Evolutionary conservation across 2,113 vertebrate species (phyloP).

Genomic region (Lontra canadensis): DNA sequence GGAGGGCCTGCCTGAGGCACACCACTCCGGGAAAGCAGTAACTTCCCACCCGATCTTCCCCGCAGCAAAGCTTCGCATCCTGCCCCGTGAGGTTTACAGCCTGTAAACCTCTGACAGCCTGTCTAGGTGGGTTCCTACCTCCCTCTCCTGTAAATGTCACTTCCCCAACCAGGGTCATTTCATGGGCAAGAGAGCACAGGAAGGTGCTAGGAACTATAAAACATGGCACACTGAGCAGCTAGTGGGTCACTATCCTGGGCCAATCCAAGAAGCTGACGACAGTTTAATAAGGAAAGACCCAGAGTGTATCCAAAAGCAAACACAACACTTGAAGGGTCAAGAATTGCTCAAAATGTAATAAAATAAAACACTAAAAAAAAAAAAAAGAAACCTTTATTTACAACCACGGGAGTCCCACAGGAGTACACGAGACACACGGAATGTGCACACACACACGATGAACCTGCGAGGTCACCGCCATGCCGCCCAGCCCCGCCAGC

Average conservation of each 20-base stretch:
- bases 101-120: background rate
- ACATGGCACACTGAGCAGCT: rapidly evolving
- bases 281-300: too few species aligned
- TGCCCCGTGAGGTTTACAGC: rapidly evolving
- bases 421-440: conserved; percentile 17
- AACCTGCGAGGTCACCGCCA: rapidly evolving
- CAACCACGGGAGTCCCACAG: conserved; percentile 74
- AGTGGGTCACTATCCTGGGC: rapidly evolving
- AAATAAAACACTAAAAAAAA: conserved; percentile 64
- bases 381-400: conserved; percentile 84
- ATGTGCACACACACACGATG: conserved; percentile 19
- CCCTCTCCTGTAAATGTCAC: background rate
- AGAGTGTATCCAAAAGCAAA: background rate
- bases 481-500: background rate
- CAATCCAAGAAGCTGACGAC: rapidly evolving
- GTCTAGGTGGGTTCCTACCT: too few species aligned
- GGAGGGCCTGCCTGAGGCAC: background rate
- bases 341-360: background rate
- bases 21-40: rapidly evolving
- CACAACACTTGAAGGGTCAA: background rate
- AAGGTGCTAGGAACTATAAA: rapidly evolving
- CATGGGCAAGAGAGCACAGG: rapidly evolving
- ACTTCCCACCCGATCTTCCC: rapidly evolving
- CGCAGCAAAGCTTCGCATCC: background rate
- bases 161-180: background rate